Evolutionary conservation across 2,888 invertebrate genomes (phyloP).

Genomic region (Tenodera sinensis): DNA sequence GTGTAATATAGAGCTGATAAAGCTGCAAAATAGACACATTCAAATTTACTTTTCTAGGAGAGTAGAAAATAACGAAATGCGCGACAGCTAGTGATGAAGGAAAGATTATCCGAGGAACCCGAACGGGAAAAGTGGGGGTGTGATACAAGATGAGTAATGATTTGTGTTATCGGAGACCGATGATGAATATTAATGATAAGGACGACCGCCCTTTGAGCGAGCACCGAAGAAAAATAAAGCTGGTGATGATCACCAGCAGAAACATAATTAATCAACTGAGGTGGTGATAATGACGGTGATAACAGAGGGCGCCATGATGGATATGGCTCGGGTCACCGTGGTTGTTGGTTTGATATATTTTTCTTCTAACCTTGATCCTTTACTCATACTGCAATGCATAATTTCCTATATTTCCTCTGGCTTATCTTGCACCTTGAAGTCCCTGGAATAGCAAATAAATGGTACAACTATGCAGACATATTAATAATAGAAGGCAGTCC

Average conservation of each 20-base stretch:
- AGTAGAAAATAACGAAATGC: background rate
- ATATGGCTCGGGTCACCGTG: background rate
- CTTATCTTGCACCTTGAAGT: too few species aligned
- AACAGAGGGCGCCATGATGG: background rate
- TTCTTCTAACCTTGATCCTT: background rate
- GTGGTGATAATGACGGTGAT: background rate
- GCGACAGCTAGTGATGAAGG: background rate
- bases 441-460: background rate
- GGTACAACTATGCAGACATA: background rate
- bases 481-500: background rate
- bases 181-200: background rate
- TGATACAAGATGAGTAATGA: background rate
- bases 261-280: background rate
- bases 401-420: too few species aligned
- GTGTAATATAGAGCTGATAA: too few species aligned
- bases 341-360: background rate
- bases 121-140: background rate
- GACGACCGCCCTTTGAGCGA: background rate
- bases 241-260: background rate
- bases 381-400: background rate
- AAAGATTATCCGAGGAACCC: background rate
- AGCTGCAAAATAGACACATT: too few species aligned
- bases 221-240: background rate
- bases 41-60: too few species aligned
- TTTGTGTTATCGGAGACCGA: background rate